A percentile compares a stretch with the other conserved stretches of the same genome.
Evolutionary conservation across 2,888 invertebrate genomes (phyloP).

Genomic region (Teleogryllus oceanicus): DNA sequence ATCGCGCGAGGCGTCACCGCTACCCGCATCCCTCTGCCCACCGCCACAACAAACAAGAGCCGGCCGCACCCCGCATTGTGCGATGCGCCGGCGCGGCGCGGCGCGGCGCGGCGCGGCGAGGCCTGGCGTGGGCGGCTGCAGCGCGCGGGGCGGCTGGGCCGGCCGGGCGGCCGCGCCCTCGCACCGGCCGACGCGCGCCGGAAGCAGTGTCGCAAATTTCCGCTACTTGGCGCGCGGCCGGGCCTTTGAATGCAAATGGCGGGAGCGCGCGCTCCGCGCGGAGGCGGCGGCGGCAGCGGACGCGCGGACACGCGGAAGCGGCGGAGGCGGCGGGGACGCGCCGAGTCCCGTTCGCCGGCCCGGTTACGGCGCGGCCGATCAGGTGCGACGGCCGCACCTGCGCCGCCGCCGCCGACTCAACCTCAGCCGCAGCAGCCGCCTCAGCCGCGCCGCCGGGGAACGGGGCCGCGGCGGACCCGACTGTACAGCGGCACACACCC

Average conservation of each 20-base stretch:
- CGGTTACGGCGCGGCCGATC: slow-evolving; percentile 18
- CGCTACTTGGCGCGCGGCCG: not conserved
- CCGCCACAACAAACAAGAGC: too few species aligned
- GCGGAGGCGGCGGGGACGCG: not conserved
- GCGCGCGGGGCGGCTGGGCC: too few species aligned
- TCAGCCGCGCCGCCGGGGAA: not conserved
- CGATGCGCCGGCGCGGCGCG: too few species aligned
- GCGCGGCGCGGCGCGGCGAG: too few species aligned
- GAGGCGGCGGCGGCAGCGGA: not conserved
- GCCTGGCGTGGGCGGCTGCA: too few species aligned
- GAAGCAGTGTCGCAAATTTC: slow-evolving; percentile 3
- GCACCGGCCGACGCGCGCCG: not conserved
- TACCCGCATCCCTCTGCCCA: too few species aligned
- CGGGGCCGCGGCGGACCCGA: not conserved
- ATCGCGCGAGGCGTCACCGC: too few species aligned
- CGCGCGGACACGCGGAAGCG: not conserved
- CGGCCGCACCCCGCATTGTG: too few species aligned
- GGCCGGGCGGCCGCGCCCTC: too few species aligned
- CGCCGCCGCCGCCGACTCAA: not conserved
- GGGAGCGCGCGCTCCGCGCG: not conserved
- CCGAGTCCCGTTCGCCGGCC: not conserved
- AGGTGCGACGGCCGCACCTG: not conserved
- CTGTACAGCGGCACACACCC: not conserved
- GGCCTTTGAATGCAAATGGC: slow-evolving; percentile 8
- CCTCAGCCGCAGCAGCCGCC: not conserved